Percentiles rank a stretch among this genome's conserved stretches.
Conservation (phyloP, 2,113 vertebrate species). For the Gymnorhina tibicen region DNA sequence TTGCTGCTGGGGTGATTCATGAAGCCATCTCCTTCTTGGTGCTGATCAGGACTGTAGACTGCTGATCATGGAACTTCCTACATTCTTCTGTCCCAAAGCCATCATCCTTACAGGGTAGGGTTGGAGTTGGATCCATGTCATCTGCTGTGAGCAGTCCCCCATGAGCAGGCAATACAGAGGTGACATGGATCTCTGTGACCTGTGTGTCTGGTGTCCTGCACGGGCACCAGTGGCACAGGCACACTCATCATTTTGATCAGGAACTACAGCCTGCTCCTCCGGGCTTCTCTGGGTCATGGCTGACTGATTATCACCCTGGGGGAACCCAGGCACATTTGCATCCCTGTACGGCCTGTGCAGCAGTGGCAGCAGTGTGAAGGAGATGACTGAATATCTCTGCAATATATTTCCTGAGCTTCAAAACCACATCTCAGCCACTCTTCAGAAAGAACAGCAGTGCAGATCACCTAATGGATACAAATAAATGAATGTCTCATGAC, state of each 20-base stretch:
- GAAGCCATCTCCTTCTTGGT: not conserved
- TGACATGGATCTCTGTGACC: not conserved
- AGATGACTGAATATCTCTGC: not conserved
- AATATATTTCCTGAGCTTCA: not conserved
- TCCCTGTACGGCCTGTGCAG: not conserved
- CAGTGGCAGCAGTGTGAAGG: not conserved
- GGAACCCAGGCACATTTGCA: not conserved
- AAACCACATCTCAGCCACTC: not conserved
- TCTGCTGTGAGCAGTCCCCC: not conserved
- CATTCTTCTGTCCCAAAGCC: rapidly evolving
- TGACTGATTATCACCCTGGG: not conserved
- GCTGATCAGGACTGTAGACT: not conserved
- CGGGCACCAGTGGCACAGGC: not conserved
- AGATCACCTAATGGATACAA: slow-evolving; percentile 68
- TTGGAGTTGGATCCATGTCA: not conserved
- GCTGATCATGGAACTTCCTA: not conserved
- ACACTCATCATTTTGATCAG: not conserved
- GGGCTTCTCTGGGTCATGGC: not conserved
- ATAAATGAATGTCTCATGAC: slow-evolving; percentile 69
- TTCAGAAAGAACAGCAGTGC: slow-evolving; percentile 7
- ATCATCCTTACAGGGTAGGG: not conserved
- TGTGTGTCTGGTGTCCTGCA: not conserved
- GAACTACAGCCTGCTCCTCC: not conserved
- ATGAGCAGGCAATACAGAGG: not conserved
- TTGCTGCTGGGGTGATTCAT: not conserved